Conservation (phyloP, 2,888 invertebrate species). For the Branchipolynoe longqiensis region DNA sequence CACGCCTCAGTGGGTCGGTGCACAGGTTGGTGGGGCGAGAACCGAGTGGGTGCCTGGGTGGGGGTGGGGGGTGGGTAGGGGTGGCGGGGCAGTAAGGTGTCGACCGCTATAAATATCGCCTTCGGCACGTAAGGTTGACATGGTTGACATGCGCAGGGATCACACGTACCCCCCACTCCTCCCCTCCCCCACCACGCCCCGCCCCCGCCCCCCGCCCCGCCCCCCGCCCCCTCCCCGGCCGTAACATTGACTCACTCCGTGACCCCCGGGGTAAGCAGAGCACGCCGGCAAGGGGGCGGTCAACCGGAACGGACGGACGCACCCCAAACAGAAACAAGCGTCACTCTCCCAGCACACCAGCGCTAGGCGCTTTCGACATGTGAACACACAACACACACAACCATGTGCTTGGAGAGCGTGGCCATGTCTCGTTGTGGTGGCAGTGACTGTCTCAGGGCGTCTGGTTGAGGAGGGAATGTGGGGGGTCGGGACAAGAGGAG, state of each 20-base stretch:
- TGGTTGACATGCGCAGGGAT: conserved; percentile 37
- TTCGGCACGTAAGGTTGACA: conserved; percentile 14
- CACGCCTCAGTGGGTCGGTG: neutral
- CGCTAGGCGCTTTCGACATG: no score
- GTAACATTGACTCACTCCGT: conserved; percentile 49
- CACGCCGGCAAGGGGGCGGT: conserved; percentile 12
- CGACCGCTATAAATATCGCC: neutral
- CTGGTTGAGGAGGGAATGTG: no score
- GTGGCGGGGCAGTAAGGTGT: neutral
- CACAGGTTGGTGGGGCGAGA: neutral
- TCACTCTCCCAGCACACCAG: no score
- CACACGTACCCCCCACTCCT: neutral
- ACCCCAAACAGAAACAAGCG: no score
- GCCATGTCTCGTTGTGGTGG: no score
- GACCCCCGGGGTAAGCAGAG: conserved; percentile 42
- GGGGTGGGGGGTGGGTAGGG: neutral
- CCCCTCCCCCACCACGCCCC: neutral
- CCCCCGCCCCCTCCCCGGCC: neutral
- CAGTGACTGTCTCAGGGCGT: no score
- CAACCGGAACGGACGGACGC: conserved; percentile 33
- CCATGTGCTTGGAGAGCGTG: no score
- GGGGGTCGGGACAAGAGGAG: neutral
- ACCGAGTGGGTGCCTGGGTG: no score
- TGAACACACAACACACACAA: no score
- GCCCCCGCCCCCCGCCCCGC: neutral